Conservation (phyloP, 2,888 invertebrate genomes). For the Lepidochitona cinerea region DNA sequence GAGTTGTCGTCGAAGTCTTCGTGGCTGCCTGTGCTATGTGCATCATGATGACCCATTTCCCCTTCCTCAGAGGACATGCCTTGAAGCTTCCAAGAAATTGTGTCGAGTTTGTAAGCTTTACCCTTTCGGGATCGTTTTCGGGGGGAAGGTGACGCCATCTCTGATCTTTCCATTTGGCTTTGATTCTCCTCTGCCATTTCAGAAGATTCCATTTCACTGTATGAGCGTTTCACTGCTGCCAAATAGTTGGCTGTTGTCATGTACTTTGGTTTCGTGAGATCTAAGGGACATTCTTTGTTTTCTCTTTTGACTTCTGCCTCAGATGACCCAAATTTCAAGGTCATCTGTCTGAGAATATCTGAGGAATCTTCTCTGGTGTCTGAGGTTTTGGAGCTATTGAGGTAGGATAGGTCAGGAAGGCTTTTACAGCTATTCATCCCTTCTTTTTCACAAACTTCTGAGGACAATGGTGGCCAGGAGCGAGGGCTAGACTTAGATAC, state of each 20-base stretch:
- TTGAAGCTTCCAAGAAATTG: constrained; percentile 63
- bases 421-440: constrained; percentile 1
- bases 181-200: constrained; percentile 26
- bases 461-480: constrained; percentile 26
- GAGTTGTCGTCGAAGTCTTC: not conserved
- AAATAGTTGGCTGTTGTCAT: constrained; percentile 1
- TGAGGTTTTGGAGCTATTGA: not conserved
- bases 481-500: constrained; percentile 27
- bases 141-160: constrained; percentile 64
- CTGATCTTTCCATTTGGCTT: constrained; percentile 48
- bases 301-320: not conserved
- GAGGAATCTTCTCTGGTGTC: constrained; percentile 3
- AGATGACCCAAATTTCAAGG: constrained; percentile 49
- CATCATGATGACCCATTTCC: not conserved
- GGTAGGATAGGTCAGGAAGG: constrained; percentile 3
- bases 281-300: constrained; percentile 52
- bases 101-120: constrained; percentile 85
- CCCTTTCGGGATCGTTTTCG: constrained; percentile 85
- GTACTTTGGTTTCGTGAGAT: constrained; percentile 55
- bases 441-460: not conserved
- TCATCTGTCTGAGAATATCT: constrained; percentile 62
- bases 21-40: not conserved
- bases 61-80: constrained; percentile 25
- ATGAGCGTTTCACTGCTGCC: not conserved
- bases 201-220: not conserved